A percentile compares a stretch with the other conserved stretches of the same genome.
Evolutionary conservation across 1,140 invertebrate species (phyloP).

Genomic region (Drosophila yakuba): DNA sequence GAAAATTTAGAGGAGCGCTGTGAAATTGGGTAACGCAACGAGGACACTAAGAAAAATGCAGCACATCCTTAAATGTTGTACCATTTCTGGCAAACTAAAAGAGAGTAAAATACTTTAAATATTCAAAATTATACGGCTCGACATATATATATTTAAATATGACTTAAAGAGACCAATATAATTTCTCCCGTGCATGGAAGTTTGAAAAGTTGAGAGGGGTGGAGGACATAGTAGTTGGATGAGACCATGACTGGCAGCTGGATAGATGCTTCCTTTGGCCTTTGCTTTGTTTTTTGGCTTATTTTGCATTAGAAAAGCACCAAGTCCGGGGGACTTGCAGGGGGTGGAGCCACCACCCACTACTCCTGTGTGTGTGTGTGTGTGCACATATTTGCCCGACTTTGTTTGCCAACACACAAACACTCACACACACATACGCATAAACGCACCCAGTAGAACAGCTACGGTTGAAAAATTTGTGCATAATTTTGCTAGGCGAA

Average conservation of each 20-base stretch:
- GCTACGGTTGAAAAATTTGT: conserved; percentile 53
- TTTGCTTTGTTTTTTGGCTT: conserved; percentile 56
- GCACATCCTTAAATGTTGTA: neutral
- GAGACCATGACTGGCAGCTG: conserved; percentile 28
- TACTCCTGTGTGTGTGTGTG: conserved; percentile 9
- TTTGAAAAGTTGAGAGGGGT: neutral
- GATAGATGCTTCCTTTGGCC: conserved; percentile 30
- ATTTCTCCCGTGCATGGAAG: neutral
- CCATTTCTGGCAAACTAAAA: neutral
- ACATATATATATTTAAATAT: neutral
- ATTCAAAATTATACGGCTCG: too few species aligned
- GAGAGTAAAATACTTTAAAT: neutral
- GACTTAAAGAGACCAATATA: neutral
- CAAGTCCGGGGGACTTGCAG: neutral
- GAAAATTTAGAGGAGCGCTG: conserved; percentile 44
- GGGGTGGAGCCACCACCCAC: conserved; percentile 1
- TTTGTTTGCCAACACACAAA: conserved; percentile 51
- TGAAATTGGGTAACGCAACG: conserved; percentile 8
- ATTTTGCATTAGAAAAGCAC: conserved; percentile 63
- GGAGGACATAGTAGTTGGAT: neutral
- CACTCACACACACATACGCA: neutral
- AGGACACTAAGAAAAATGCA: neutral
- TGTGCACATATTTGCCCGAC: conserved; percentile 62
- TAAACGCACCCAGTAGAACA: neutral
- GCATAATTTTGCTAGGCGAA: conserved; percentile 67